Percentiles rank a stretch among this genome's conserved stretches.
These are phyloP conservation scores for Ptychoptera contaminata DNA, from an alignment of 2,888 invertebrate species.

Conservation along the genomic window DNA sequence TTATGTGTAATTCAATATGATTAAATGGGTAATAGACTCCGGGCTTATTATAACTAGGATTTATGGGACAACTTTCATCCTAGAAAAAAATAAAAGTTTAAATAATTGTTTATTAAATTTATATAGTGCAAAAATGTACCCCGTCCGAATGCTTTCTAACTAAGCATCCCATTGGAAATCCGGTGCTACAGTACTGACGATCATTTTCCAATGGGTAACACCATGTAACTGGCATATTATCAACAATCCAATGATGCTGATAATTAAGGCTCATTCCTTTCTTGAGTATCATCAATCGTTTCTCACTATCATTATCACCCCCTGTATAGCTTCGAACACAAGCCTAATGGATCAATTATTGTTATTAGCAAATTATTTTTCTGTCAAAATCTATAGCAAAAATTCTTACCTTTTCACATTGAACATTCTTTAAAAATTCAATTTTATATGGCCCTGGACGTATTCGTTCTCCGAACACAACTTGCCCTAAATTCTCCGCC, in stretches of 20 bases:
- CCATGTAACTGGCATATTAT: constrained; percentile 99
- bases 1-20: constrained; percentile 86
- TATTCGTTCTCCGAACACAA: constrained; percentile 98
- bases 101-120: neutral
- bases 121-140: neutral
- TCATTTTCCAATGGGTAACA: constrained; percentile 67
- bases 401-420: constrained; percentile 35
- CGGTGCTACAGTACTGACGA: constrained; percentile 76
- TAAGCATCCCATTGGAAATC: constrained; percentile 96
- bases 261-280: constrained; percentile 91
- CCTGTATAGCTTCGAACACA: constrained; percentile 58
- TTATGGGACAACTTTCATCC: constrained; percentile 40
- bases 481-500: constrained; percentile 95
- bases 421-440: constrained; percentile 57
- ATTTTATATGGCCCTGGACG: constrained; percentile 86
- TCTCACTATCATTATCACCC: constrained; percentile 43
- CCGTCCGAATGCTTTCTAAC: constrained; percentile 36
- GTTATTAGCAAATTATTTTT: neutral
- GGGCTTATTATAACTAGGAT: constrained; percentile 40
- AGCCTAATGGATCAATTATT: constrained; percentile 14
- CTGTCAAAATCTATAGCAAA: neutral
- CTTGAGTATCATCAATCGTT: constrained; percentile 65
- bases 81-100: constrained; percentile 5
- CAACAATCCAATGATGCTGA: constrained; percentile 97
- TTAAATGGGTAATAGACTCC: constrained; percentile 88